phyloP scores from a whole-genome alignment of 2,113 vertebrate species.

The Seriola dumerili region DNA sequence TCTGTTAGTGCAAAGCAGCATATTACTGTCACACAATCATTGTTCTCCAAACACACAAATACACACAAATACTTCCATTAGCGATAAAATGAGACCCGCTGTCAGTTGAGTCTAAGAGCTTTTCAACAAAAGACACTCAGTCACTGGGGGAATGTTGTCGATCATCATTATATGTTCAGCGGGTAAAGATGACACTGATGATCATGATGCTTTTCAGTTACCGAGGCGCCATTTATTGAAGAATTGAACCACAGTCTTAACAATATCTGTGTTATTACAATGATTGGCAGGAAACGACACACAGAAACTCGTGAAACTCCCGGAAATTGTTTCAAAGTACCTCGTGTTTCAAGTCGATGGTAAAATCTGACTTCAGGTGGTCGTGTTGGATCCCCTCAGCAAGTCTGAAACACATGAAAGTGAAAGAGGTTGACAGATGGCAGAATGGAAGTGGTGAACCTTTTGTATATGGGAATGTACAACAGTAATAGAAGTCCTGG shows the following conservation, averaged over 20 bases:
- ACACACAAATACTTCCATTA: background rate
- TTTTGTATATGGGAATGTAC: background rate
- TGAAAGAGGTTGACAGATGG: background rate
- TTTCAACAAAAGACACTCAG: background rate
- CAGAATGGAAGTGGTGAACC: background rate
- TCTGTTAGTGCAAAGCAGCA: background rate
- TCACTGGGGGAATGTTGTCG: background rate
- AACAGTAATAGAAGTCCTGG: background rate
- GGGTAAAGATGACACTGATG: background rate
- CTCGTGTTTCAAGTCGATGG: slow-evolving; percentile 95
- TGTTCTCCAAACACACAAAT: background rate
- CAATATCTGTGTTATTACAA: background rate
- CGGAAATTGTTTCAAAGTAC: slow-evolving; percentile 74
- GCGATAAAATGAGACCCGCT: background rate
- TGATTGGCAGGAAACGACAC: background rate
- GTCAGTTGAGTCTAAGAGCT: background rate
- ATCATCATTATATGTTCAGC: slow-evolving; percentile 3
- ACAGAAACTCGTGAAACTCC: background rate
- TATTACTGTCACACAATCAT: no score
- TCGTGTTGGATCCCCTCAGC: slow-evolving; percentile 86
- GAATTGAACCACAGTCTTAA: background rate
- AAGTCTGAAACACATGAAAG: slow-evolving; percentile 83
- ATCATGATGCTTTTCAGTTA: background rate
- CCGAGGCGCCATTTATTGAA: background rate
- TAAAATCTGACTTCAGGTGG: slow-evolving; percentile 92